Percentiles rank a stretch among this genome's conserved stretches.
Conservation (phyloP, 2,113 vertebrate species). For the Trichomycterus rosablanca region DNA sequence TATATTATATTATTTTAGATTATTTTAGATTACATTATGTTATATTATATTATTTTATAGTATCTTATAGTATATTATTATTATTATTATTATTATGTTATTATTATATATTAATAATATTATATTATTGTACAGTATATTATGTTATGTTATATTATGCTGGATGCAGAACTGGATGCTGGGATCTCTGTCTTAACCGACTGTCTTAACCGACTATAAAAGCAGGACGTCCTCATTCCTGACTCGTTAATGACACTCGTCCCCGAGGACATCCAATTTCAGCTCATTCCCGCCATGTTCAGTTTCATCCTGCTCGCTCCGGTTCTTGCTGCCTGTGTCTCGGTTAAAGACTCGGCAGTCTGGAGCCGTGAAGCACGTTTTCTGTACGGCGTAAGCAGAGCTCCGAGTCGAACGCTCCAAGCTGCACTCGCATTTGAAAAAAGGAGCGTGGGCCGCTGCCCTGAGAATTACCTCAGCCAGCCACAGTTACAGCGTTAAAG, state of each 20-base stretch:
- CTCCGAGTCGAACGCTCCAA: constrained; percentile 40
- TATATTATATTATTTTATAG: too few relatives aligned
- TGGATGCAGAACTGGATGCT: too few relatives aligned
- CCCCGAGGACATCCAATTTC: constrained; percentile 47
- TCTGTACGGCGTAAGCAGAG: constrained; percentile 18
- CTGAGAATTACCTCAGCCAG: constrained; percentile 47
- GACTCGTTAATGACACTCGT: constrained; percentile 49
- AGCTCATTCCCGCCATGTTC: constrained; percentile 42
- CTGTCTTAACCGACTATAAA: too few relatives aligned
- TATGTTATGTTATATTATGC: too few relatives aligned
- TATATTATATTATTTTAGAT: too few relatives aligned
- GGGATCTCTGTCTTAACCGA: too few relatives aligned
- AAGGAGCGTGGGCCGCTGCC: constrained; percentile 39
- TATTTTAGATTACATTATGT: too few relatives aligned
- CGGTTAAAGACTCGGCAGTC: constrained; percentile 44
- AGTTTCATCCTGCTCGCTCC: too few relatives aligned
- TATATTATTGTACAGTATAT: too few relatives aligned
- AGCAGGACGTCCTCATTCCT: constrained; percentile 44
- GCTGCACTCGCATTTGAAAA: constrained; percentile 34
- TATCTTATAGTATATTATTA: too few relatives aligned
- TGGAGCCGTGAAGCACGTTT: constrained; percentile 25
- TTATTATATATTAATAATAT: too few relatives aligned
- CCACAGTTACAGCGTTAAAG: constrained; percentile 58
- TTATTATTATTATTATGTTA: too few relatives aligned
- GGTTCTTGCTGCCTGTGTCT: constrained; percentile 31